phyloP scores from a whole-genome alignment of 2,888 invertebrate species.

The Spicauda simplicius region DNA sequence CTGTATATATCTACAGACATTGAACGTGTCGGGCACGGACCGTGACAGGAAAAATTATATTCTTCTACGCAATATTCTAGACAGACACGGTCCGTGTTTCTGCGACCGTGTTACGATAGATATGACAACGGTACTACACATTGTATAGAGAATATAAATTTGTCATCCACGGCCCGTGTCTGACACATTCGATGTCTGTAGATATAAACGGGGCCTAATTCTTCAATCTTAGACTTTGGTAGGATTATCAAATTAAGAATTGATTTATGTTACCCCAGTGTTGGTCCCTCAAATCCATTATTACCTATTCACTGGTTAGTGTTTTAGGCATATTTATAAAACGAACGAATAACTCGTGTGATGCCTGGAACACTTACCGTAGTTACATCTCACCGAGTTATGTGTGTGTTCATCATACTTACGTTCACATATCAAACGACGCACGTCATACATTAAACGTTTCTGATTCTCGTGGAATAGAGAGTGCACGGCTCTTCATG shows the following conservation, averaged over 20 bases:
- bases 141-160: no score
- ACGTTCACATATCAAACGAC: conserved; percentile 41
- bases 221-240: conserved; percentile 51
- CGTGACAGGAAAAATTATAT: no score
- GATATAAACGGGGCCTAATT: no score
- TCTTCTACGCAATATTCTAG: no score
- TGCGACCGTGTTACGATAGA: no score
- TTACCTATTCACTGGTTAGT: conserved; percentile 58
- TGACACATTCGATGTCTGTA: no score
- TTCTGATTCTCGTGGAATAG: conserved; percentile 45
- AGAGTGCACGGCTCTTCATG: conserved; percentile 63
- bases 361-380: conserved; percentile 37
- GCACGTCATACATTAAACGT: conserved; percentile 44
- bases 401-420: conserved; percentile 39
- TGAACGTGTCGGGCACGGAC: no score
- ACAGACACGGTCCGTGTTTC: no score
- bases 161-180: no score
- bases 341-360: neutral
- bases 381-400: conserved; percentile 35
- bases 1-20: no score
- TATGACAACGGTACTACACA: no score
- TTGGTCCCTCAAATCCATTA: conserved; percentile 67
- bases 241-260: conserved; percentile 62
- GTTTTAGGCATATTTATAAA: conserved; percentile 5
- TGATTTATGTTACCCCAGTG: conserved; percentile 51